Base-by-base conservation (phyloP, 1,140 invertebrate genomes). In the Papilio polytes region DNA sequence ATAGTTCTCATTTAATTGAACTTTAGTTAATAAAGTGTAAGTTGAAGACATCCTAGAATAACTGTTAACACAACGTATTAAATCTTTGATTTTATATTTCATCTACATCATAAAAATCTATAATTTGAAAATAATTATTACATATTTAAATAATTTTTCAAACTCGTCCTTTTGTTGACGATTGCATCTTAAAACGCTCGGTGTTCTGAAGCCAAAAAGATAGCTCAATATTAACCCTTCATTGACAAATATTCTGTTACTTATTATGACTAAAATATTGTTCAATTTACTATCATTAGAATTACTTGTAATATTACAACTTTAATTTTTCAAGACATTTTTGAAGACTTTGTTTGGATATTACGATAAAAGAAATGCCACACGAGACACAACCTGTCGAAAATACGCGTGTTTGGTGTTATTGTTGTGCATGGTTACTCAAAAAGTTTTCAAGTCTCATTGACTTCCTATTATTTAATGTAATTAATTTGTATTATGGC, bases 301-400 rank as follows among this genome's bases (percentile, higher is more conserved):
- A 77, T 36, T 41, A 78, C 59, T 78, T 78, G 74, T 36, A 56
- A 78, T 36, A 31, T 56, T 56, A 26, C 77, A 59, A 31, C 1
- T 78, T 78, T 26, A 66, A 31, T 78, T 78, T 44, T 26, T 78
- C 48, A 78, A 78, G 77, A 78, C 77, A 78, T 63, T 78, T 78
- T 44, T 44, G 53, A 63, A 78, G 56, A 46, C 53, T 26, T 46
- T 46, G 36, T 78, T 22, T 66, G 41, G 26, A 66, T 15, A 20
- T 53, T 53, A 31, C 36, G 15, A 15, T 76, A 36, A 31, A 53
- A 73, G 36, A 20, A 7, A 56, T 56, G 53, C 18, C 53, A 56
- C n/a, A 8, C 8, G 53, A 7, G 53, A 9, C 8, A 56, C 18
- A 18, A 56, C 53, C 53, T 7, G n/a, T n/a, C 53, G 8, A 6